Evolutionary conservation across 2,888 invertebrate genomes (phyloP).

Genomic region (Branchellion lobata): DNA sequence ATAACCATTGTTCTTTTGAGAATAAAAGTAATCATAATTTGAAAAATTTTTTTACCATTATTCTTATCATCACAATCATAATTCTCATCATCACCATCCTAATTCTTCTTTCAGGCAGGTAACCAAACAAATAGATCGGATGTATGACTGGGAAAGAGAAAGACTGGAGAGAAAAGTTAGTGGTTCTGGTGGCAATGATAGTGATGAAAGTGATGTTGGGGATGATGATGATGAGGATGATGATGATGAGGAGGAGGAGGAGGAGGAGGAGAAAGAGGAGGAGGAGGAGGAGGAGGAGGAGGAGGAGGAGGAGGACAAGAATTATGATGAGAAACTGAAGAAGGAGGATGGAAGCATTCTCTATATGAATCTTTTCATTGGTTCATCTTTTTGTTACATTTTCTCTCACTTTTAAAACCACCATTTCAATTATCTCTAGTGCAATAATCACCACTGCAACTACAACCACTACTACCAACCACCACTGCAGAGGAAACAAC

Average conservation of each 20-base stretch:
- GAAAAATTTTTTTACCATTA: not conserved
- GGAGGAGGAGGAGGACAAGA: not conserved
- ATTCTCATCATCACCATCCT: not conserved
- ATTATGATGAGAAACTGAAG: not conserved
- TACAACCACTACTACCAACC: no score
- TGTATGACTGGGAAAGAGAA: no score
- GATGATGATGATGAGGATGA: constrained; percentile 16
- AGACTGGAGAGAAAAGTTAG: not conserved
- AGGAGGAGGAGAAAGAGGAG: not conserved
- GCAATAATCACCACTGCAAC: no score
- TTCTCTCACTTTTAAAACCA: no score
- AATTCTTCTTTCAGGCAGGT: not conserved
- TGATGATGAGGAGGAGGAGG: constrained; percentile 4
- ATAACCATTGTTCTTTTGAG: no score
- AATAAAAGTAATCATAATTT: no score
- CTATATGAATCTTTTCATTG: no score
- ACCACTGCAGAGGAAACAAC: no score
- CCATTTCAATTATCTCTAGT: no score
- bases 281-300: not conserved
- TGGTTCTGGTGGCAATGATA: not conserved
- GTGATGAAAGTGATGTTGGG: not conserved
- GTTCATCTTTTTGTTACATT: no score
- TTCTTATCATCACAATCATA: not conserved
- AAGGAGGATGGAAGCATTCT: no score
- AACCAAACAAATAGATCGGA: no score